Base-by-base conservation (phyloP, 1,140 invertebrate genomes). In the Melanaphis sacchari region DNA sequence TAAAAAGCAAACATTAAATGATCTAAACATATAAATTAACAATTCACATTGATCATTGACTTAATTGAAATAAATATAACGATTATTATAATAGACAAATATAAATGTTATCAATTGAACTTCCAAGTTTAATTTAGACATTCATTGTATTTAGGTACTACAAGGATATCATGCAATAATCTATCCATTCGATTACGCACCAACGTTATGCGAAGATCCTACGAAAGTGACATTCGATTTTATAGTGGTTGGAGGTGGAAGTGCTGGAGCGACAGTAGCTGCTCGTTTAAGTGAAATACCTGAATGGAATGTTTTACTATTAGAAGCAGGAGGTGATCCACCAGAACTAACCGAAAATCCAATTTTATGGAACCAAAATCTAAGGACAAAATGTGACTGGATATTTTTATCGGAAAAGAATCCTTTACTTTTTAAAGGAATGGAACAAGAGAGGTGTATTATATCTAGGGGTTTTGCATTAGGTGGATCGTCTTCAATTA, bases 401-500 rank as follows among this genome's bases (percentile, higher is more conserved):
- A 41, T 26, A 21, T 94, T 90, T 52, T 66, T 46, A 4, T 85
- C 88, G 2, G 82, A 84, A 84, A 41, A 84, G 11, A 24, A 40
- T 24, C 82, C 82, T 40, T 84, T 11, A 4, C 38, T 84, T 4
- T 84, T 84, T 96, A 93, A 93, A 90, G 82, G 82, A 82, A n/a
- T 93, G 95, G 84, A 94, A 40, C 26, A 52, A 26, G 36, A 88
- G 31, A 49, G 81, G 2, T 93, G 84, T 85, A 36, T 76, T 11
- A 88, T 90, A 46, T 93, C 94, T 5, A 89, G 95, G 81, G 96
- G 95, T 1, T 96, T 96, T 95, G 95, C 95, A 24, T 95, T 97
- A 94, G 98, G 97, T 11, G 97, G 97, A 40, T 95, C 95, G n/a
- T 96, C 96, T 38, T 95, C 95, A 6, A 95, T 97, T 31, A 97